These are phyloP conservation scores for Cryptoblepharus egeriae DNA, from an alignment of 2,797 vertebrate genomes.

Conservation along the genomic window DNA sequence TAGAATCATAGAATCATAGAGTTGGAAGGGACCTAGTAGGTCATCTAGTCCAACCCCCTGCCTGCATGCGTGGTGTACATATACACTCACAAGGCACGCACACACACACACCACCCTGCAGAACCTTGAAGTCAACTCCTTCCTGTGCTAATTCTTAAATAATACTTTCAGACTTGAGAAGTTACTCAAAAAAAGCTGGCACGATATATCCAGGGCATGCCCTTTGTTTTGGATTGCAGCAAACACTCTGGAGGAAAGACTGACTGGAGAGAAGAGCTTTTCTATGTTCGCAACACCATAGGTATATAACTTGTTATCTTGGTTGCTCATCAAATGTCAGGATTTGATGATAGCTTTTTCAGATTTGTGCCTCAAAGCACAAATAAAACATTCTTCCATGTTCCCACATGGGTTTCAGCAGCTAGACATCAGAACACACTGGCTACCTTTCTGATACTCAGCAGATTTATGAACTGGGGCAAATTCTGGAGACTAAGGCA, in stretches of 20 bases:
- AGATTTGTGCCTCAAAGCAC: constrained; percentile 29
- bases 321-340: constrained; percentile 43
- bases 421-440: constrained; percentile 27
- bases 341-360: background rate
- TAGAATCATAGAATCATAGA: too few species aligned
- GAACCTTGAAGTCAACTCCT: background rate
- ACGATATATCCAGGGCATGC: background rate
- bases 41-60: too few species aligned
- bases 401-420: constrained; percentile 9
- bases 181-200: background rate
- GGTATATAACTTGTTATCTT: background rate
- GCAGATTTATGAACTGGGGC: background rate
- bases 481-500: too few species aligned
- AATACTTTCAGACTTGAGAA: background rate
- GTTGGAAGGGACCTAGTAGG: too few species aligned
- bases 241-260: background rate
- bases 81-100: too few species aligned
- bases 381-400: constrained; percentile 22
- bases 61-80: too few species aligned
- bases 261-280: constrained; percentile 25
- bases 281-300: background rate
- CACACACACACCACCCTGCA: too few species aligned
- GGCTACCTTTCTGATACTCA: constrained; percentile 13
- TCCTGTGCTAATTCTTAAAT: background rate
- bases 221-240: background rate